phyloP scores from a whole-genome alignment of 2,797 vertebrate species.

The Mormyrus hasselquistii region DNA sequence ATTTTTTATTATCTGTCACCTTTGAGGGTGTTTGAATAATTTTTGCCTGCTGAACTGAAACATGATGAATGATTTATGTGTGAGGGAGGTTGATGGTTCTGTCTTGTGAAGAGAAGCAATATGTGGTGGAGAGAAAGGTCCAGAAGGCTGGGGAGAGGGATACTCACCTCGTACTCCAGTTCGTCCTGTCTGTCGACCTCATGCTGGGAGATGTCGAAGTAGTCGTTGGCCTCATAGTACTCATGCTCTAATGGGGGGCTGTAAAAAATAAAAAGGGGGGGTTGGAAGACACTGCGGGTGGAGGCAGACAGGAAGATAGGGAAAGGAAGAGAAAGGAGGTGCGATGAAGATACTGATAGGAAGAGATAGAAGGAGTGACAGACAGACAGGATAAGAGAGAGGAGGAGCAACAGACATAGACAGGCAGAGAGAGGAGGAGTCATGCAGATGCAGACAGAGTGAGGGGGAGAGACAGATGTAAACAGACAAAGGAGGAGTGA shows the following conservation, averaged over 20 bases:
- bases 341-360: background rate
- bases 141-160: background rate
- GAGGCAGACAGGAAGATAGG: background rate
- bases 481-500: background rate
- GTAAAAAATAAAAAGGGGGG: conserved; percentile 12
- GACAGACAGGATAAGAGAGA: background rate
- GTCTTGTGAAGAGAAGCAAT: background rate
- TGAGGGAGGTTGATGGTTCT: background rate
- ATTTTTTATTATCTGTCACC: background rate
- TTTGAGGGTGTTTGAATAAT: background rate
- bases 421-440: background rate
- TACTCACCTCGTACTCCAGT: conserved; percentile 78
- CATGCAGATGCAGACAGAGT: background rate
- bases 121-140: background rate
- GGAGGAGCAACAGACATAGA: background rate
- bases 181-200: conserved; percentile 80
- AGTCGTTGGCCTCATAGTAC: conserved; percentile 77
- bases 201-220: conserved; percentile 74
- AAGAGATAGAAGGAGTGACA: background rate
- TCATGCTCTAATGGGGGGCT: conserved; percentile 69
- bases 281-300: background rate
- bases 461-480: background rate
- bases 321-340: background rate
- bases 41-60: background rate
- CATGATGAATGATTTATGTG: background rate